Percentiles rank a stretch among this genome's conserved stretches.
Evolutionary conservation across 2,797 vertebrate species (phyloP).

Genomic region (Nyctibius grandis): DNA sequence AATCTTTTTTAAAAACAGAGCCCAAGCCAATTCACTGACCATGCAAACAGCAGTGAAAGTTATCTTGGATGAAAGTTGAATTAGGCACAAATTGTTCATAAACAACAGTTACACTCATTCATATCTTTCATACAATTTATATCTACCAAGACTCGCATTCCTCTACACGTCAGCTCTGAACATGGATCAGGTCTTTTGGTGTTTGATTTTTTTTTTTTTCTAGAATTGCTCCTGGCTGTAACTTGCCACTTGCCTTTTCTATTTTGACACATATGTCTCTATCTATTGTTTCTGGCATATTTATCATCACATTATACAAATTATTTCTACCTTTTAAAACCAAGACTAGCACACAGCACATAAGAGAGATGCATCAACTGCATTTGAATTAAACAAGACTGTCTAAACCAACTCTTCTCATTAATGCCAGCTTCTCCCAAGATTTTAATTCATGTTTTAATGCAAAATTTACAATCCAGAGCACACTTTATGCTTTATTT

Average conservation of each 20-base stretch:
- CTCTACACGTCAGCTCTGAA: background rate
- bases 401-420: background rate
- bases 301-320: background rate
- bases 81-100: background rate
- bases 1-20: background rate
- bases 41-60: background rate
- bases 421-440: background rate
- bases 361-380: background rate
- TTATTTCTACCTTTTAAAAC: background rate
- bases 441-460: background rate
- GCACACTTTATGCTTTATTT: background rate
- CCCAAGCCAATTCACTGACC: background rate
- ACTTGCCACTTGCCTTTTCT: background rate
- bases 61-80: background rate
- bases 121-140: background rate
- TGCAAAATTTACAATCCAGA: background rate
- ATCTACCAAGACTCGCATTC: background rate
- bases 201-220: background rate
- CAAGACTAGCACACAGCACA: background rate
- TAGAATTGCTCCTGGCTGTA: background rate
- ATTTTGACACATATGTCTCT: background rate
- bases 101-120: background rate
- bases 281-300: background rate
- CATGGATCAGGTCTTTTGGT: background rate
- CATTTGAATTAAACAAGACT: background rate